phyloP scores from a whole-genome alignment of 2,888 invertebrate genomes.

The Eupithecia tripunctaria region DNA sequence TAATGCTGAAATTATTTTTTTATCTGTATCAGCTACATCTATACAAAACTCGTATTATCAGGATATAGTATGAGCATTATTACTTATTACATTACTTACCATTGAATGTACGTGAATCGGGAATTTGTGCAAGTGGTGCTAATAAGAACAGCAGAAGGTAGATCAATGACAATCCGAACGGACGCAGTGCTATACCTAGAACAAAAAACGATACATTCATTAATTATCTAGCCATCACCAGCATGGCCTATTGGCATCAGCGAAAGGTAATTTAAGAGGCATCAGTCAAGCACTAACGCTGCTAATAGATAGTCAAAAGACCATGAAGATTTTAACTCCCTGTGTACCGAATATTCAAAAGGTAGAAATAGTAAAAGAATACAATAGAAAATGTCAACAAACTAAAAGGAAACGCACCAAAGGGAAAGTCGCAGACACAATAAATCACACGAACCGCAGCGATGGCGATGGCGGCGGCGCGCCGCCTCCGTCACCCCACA shows the following conservation, averaged over 20 bases:
- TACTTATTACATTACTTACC: no score
- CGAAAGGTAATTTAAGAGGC: neutral
- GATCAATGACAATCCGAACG: constrained; percentile 90
- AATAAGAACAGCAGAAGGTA: constrained; percentile 91
- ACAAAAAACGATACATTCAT: constrained; percentile 55
- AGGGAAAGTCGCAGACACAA: constrained; percentile 61
- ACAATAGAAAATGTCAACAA: constrained; percentile 48
- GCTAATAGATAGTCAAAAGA: no score
- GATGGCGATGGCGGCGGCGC: constrained; percentile 13
- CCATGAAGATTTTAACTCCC: constrained; percentile 3
- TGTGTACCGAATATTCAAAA: constrained; percentile 26
- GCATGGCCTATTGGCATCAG: neutral
- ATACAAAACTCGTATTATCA: no score
- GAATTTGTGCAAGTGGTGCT: constrained; percentile 90
- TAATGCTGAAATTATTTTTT: no score
- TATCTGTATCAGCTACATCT: no score
- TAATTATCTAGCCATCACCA: neutral
- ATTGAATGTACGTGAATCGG: constrained; percentile 87
- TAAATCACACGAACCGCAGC: constrained; percentile 59
- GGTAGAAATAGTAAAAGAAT: constrained; percentile 30
- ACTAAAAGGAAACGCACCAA: constrained; percentile 52
- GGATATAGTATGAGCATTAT: neutral
- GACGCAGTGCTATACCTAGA: constrained; percentile 92
- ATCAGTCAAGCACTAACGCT: neutral
- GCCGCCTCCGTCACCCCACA: neutral